Base-by-base conservation (phyloP, 64 coral and sea anemone genomes). In the Cladopsammia gracilis region DNA sequence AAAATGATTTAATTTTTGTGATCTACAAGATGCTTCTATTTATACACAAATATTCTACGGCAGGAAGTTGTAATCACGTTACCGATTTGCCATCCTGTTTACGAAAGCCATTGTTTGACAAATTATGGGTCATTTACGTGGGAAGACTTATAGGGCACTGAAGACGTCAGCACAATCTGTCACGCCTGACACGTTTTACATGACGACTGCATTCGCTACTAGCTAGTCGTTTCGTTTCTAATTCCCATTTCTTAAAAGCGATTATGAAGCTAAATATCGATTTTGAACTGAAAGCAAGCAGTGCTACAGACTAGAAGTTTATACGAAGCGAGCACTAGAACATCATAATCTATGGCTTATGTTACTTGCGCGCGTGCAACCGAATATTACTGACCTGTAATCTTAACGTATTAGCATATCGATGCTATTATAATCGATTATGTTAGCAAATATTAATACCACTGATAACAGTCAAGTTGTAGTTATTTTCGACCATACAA, bases 41-140 rank as follows among this genome's bases (percentile, higher is more conserved):
- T 73, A 73, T 73, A 73, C 4, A 5, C 71, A 15, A 16, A 3
- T 48, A 2, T 46, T 34, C 6, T 3, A 7, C 34, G 6, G 43
- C 71, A 73, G 71, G 71, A 73, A 73, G 71, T 73, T 11, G 10
- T 43, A 73, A 25, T 24, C 12, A 11, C 22, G 10, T 42, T 25
- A 70, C 20, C 10, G 5, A 70, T 24, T 73, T 64, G 71, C 43
- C 71, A 73, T 73, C 71, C 71, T 73, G 71, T 73, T 73, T 73
- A 45, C 42, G 25, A 64, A 64, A 13, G 13, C 0, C 7, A 57
- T 10, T 70, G 24, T 70, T 20, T 70, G 7, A 6, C 5, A 6
- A 22, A 15, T 22, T 70, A 10, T 11, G 23, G 67, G 67, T 70
- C 67, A 25, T 10, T 25, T 70, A 25, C 67, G 67, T 70, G 67